phyloP scores from a whole-genome alignment of 2,113 vertebrate genomes.

The Gila orcuttii region DNA sequence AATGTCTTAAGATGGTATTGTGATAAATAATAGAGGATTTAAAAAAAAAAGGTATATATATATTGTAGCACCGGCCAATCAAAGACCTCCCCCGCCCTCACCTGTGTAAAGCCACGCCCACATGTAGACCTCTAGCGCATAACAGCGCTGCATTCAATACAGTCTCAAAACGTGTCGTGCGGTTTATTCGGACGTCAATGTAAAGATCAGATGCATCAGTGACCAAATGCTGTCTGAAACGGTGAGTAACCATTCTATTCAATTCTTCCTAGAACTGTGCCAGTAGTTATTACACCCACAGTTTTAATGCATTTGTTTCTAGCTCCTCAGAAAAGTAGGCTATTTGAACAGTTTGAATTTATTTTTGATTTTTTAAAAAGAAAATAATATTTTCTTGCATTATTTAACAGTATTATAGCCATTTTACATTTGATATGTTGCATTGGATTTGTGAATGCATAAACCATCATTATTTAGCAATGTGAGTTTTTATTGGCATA shows the following conservation, averaged over 20 bases:
- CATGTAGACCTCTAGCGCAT: background rate
- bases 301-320: background rate
- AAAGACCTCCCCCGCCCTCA: background rate
- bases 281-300: background rate
- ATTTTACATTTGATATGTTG: background rate
- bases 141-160: background rate
- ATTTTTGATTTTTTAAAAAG: background rate
- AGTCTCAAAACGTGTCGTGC: background rate
- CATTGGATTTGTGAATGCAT: background rate
- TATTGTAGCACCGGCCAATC: background rate
- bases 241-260: constrained; percentile 14
- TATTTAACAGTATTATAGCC: background rate
- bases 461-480: background rate
- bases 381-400: background rate
- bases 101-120: constrained; percentile 26
- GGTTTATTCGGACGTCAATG: constrained; percentile 8
- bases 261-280: background rate
- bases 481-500: background rate
- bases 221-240: constrained; percentile 21
- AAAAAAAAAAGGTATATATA: background rate
- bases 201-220: background rate
- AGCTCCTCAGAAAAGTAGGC: background rate
- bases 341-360: background rate
- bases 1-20: background rate
- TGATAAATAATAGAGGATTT: background rate